Evolutionary conservation across 2,888 invertebrate genomes (phyloP), one percentile per base, ranked within the genome.

Genomic region (Xestia c-nigrum): DNA sequence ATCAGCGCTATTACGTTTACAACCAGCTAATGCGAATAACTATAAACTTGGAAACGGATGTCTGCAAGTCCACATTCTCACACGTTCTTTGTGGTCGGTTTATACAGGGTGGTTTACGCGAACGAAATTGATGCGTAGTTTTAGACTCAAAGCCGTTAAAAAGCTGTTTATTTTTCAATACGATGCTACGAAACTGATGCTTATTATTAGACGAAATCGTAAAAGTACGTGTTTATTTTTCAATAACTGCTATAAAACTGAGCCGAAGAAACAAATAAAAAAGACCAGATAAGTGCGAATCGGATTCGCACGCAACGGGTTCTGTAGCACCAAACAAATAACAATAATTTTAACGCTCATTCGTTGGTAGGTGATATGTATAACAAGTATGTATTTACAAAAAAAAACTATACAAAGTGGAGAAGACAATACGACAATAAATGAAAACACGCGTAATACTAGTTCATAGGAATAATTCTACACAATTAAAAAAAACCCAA

Each of bases 11-110:
- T 31, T 50, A n/a, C 70, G 46, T 81, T 76, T 81, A 82, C 68
- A 65, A 64, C 12, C 57, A 46, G 64, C 79, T 81, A 78, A 84
- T 84, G 81, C 78, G 78, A 78, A 83, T 75, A 59, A 59, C 74
- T 46, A 86, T 87, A 85, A 85, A 86, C 74, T 86, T 67, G 66
- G 81, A 75, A 85, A 80, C 83, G 87, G 82, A 86, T 82, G 80
- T 80, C 74, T 82, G 71, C 79, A 38, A 61, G 31, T 61, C 19
- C 19, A 43, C 43, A 71, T 74, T 83, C 75, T 71, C 72, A 64
- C 63, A 76, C 78, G 67, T 52, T 70, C 24, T 55, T 74, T 70
- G 71, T 75, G 66, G 38, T 67, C 9, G 9, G 21, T 14, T 6
- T n/a, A 40, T 65, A 81, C 72, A 72, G 47, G 59, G 10, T 76